Evolutionary conservation across 2,888 invertebrate species (phyloP), one percentile per base, ranked within the genome.

Genomic region (Diarsia mendica): DNA sequence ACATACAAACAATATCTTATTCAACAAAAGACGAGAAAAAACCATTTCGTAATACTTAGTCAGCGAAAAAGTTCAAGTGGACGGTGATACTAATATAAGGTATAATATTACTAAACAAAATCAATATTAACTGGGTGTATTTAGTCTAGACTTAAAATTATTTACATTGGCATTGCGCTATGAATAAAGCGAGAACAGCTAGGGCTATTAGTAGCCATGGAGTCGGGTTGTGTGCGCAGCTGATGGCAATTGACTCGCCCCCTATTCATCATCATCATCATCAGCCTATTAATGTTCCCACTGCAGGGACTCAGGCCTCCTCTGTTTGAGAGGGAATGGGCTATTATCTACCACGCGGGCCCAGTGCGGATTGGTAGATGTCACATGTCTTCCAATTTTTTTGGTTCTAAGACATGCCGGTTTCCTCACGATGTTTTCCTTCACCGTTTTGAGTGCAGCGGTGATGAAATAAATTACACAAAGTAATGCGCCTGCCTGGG

Each of bases 131-230:
- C 61, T 70, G 58, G 51, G 67, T 46, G 67, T 61, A 67, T 65
- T 23, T 9, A 64, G 82, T 82, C 82, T 81, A 71, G 81, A 82
- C 82, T 73, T 3, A 28, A 58, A 75, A 71, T 77, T 68, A 61
- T 55, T 67, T 55, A 55, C 20, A 55, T 81, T 71, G 28, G 28
- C 28, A 28, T 2, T 28, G 70, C 70, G 60, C 70, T 61, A 18
- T 23, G 23, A 13, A 55, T 66, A 60, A 48, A 71, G 20, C 10
- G 44, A 44, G n/a, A n/a, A n/a, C n/a, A 6, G 44, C 44, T 1
- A 63, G 28, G 18, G 3, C 18, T 11, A 15, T 13, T 23, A 28
- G 6, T 15, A 28, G 23, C 13, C 23, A 58, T 15, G 23, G 15
- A 58, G 13, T n/a, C 5, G 11, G 11, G n/a, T 23, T 53, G 11